These are phyloP conservation scores for Apogon hyalosoma DNA, from an alignment of 2,797 vertebrate species.

Conservation along the genomic window DNA sequence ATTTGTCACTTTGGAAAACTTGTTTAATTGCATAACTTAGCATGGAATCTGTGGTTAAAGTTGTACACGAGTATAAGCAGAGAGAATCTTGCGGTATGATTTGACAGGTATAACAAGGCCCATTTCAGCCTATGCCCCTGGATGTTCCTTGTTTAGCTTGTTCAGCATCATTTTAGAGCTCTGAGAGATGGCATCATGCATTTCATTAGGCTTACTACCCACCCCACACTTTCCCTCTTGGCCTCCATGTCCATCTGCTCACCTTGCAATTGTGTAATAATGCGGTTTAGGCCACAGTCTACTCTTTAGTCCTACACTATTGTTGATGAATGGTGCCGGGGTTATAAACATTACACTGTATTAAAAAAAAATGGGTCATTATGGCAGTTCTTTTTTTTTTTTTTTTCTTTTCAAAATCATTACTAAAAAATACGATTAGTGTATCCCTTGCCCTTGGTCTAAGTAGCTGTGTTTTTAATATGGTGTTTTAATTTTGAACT, in stretches of 20 bases:
- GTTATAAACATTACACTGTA: slow-evolving; percentile 9
- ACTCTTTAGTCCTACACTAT: slow-evolving; percentile 23
- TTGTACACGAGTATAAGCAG: slow-evolving; percentile 6
- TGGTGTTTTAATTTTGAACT: not conserved
- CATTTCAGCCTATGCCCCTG: slow-evolving; percentile 19
- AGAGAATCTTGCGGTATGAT: slow-evolving; percentile 8
- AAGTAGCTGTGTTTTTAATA: not conserved
- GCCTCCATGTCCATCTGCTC: slow-evolving; percentile 11
- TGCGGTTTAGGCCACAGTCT: slow-evolving; percentile 53
- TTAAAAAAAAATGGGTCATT: slow-evolving; percentile 7
- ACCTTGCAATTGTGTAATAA: slow-evolving; percentile 28
- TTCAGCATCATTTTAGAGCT: slow-evolving; percentile 46
- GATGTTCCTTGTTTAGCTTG: slow-evolving; percentile 33
- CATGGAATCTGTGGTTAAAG: slow-evolving; percentile 6
- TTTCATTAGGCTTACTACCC: slow-evolving; percentile 47
- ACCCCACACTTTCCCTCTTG: slow-evolving; percentile 16
- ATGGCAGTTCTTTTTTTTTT: slow-evolving; percentile 22
- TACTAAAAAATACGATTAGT: not conserved
- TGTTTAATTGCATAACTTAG: slow-evolving; percentile 1
- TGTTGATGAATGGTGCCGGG: not conserved
- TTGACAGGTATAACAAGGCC: slow-evolving; percentile 23
- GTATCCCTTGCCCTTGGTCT: not conserved
- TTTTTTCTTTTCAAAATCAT: slow-evolving; percentile 2
- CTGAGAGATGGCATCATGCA: slow-evolving; percentile 36
- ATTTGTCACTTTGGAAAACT: not conserved